These are phyloP conservation scores for Dione juno DNA, from an alignment of 2,888 invertebrate genomes.

Conservation along the genomic window DNA sequence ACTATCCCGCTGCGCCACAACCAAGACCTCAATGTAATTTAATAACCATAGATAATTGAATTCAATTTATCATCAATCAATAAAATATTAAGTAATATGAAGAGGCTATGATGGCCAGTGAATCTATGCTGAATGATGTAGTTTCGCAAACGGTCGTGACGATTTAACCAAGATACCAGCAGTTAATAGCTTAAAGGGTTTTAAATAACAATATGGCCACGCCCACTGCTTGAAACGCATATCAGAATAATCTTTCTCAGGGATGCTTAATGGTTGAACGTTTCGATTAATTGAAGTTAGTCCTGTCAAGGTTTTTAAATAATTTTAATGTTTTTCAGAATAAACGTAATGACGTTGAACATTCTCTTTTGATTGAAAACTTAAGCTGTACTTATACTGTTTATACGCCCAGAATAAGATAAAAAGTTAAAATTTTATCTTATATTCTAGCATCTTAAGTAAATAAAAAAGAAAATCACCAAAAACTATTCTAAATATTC, in stretches of 20 bases:
- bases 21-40: no score
- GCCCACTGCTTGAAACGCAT: conserved; percentile 67
- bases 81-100: conserved; percentile 37
- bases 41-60: conserved; percentile 29
- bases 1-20: no score
- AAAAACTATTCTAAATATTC: no score
- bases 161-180: conserved; percentile 60
- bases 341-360: neutral
- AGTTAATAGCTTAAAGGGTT: conserved; percentile 70
- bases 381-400: neutral
- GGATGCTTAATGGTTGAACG: conserved; percentile 55
- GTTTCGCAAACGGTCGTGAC: conserved; percentile 62
- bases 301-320: conserved; percentile 60
- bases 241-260: conserved; percentile 73
- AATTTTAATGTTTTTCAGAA: conserved; percentile 24
- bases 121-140: conserved; percentile 13
- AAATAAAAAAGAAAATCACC: no score
- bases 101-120: conserved; percentile 44
- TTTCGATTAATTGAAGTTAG: conserved; percentile 52
- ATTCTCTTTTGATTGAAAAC: conserved; percentile 1
- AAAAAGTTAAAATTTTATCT: no score
- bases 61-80: conserved; percentile 32
- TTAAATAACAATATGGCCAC: conserved; percentile 76
- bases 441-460: no score
- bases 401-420: no score